Percentiles rank a stretch among this genome's conserved stretches.
Conservation (phyloP, 2,888 invertebrate genomes). For the Julus scanicus region DNA sequence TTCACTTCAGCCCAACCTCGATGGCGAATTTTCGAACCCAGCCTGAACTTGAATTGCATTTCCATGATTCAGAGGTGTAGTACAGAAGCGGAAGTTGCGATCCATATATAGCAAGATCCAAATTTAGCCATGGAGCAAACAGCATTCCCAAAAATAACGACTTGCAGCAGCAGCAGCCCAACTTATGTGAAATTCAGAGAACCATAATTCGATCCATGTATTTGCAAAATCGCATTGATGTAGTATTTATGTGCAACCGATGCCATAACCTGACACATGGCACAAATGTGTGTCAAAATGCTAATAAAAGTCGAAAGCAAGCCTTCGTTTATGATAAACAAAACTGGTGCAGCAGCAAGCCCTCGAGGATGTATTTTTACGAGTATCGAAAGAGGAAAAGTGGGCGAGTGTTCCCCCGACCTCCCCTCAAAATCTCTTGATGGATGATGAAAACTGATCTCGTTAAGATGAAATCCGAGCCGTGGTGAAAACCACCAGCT, state of each 20-base stretch:
- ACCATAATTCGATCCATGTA: not conserved
- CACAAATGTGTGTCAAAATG: not conserved
- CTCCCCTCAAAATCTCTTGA: not conserved
- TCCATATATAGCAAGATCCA: not conserved
- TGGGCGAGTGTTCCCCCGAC: not conserved
- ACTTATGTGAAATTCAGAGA: not conserved
- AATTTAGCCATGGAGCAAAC: not conserved
- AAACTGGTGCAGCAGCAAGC: not conserved
- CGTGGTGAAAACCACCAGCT: conserved; percentile 32
- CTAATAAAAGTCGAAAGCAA: not conserved
- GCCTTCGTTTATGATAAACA: not conserved
- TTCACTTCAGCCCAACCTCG: no score
- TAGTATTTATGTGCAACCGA: not conserved
- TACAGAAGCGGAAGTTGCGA: not conserved
- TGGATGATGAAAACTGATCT: conserved; percentile 36
- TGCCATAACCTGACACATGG: not conserved
- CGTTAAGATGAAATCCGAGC: not conserved
- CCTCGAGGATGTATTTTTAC: not conserved
- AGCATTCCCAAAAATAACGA: no score
- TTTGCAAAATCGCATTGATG: not conserved
- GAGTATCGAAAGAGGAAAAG: not conserved
- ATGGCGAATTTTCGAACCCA: no score
- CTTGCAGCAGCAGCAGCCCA: not conserved
- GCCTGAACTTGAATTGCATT: not conserved
- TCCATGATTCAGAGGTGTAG: not conserved